Evolutionary conservation across 2,888 invertebrate genomes (phyloP).

Genomic region (Ochropleura leucogaster): DNA sequence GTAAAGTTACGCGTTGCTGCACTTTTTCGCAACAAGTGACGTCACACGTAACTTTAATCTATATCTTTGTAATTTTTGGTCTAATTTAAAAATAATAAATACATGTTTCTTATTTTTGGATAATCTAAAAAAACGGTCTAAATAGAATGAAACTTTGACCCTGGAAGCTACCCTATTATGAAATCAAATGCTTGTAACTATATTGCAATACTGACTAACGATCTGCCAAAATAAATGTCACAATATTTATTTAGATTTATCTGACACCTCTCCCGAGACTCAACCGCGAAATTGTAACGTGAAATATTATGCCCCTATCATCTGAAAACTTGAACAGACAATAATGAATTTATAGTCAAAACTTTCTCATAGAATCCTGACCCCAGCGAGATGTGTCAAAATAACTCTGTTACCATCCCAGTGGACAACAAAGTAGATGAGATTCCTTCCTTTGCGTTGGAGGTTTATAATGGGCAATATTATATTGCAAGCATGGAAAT

Average conservation of each 20-base stretch:
- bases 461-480: constrained; percentile 23
- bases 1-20: no score
- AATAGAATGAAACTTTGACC: no score
- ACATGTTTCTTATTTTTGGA: no score
- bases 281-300: constrained; percentile 41
- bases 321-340: constrained; percentile 51
- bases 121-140: no score
- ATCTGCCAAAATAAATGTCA: constrained; percentile 22
- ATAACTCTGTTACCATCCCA: constrained; percentile 41
- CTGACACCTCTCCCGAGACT: constrained; percentile 46
- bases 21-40: no score
- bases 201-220: no score
- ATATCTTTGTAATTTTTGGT: no score
- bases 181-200: no score
- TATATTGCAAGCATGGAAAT: background rate
- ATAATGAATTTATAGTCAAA: constrained; percentile 67
- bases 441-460: constrained; percentile 27
- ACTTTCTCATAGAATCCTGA: constrained; percentile 52
- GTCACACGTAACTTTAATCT: no score
- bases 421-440: constrained; percentile 58
- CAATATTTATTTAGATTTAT: constrained; percentile 51
- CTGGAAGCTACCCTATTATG: no score
- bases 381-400: constrained; percentile 51
- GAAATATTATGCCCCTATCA: constrained; percentile 55
- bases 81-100: no score